These are phyloP conservation scores for Anagyrus pseudococci DNA, from an alignment of 2,888 invertebrate genomes.

Conservation along the genomic window DNA sequence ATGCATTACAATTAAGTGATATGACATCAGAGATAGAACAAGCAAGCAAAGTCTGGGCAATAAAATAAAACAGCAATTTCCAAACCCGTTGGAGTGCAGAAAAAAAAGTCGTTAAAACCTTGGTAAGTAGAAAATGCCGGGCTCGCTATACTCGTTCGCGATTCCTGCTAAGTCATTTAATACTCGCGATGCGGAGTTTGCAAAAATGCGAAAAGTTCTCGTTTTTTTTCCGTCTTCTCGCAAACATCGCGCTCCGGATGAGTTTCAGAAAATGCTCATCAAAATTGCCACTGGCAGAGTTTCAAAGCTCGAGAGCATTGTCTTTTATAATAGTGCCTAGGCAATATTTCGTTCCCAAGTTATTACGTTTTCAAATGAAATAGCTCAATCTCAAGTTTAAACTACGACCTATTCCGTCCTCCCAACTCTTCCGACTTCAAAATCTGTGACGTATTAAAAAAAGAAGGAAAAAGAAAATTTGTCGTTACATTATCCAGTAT, in stretches of 20 bases:
- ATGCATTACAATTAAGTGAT: no score
- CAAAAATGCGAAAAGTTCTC: constrained; percentile 11
- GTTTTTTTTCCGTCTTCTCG: background rate
- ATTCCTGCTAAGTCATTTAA: constrained; percentile 14
- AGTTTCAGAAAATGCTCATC: constrained; percentile 18
- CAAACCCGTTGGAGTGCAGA: constrained; percentile 3
- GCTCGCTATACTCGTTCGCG: background rate
- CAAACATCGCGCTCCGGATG: constrained; percentile 8
- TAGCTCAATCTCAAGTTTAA: no score
- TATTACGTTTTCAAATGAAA: background rate
- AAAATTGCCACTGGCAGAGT: constrained; percentile 15
- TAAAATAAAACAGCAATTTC: constrained; percentile 11
- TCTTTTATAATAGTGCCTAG: background rate
- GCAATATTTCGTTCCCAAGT: background rate
- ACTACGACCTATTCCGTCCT: no score
- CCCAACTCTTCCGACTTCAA: no score
- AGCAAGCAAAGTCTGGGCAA: no score
- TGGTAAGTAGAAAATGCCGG: constrained; percentile 7
- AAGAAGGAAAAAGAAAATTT: no score
- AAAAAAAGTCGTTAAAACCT: constrained; percentile 23
- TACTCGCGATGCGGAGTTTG: constrained; percentile 1
- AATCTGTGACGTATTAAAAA: no score
- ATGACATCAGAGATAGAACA: no score
- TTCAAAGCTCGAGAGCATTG: background rate
- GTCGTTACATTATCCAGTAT: no score